Conservation (phyloP, 2,113 vertebrate species). For the Regulus satrapa region DNA sequence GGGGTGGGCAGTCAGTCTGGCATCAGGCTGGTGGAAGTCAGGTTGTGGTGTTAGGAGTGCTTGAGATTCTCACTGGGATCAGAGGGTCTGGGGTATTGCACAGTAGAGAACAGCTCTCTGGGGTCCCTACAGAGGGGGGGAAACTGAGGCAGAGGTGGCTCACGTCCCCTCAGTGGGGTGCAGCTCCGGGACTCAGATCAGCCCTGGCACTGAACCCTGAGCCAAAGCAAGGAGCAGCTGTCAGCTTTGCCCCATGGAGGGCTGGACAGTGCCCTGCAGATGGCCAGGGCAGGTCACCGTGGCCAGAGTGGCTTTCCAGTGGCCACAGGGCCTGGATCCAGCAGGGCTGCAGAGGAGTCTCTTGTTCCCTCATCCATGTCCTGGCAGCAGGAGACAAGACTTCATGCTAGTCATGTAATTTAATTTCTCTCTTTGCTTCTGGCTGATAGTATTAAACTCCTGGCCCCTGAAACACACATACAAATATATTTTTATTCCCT, state of each 20-base stretch:
- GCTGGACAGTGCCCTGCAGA: not conserved
- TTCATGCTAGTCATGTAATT: conserved; percentile 21
- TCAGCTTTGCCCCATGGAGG: not conserved
- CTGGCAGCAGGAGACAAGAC: conserved; percentile 6
- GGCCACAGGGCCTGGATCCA: not conserved
- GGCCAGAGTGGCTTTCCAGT: rapidly evolving
- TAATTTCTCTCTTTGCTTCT: conserved; percentile 68
- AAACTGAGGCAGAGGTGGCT: not conserved
- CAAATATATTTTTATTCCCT: not conserved
- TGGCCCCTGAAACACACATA: conserved; percentile 44
- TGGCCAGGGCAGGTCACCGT: rapidly evolving
- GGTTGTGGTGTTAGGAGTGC: not conserved
- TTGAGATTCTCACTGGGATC: rapidly evolving
- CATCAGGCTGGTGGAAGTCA: not conserved
- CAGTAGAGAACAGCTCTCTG: not conserved
- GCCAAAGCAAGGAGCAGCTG: not conserved
- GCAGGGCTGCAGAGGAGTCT: not conserved
- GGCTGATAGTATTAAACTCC: conserved; percentile 51
- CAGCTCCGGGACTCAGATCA: not conserved
- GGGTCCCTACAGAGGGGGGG: not conserved
- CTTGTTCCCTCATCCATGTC: not conserved
- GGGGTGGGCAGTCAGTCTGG: rapidly evolving
- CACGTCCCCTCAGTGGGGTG: rapidly evolving
- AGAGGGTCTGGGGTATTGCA: not conserved
- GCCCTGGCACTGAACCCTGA: too few relatives aligned